Evolutionary conservation across 2,888 invertebrate genomes (phyloP).

Genomic region (Liopterus haemorrhoidalis): DNA sequence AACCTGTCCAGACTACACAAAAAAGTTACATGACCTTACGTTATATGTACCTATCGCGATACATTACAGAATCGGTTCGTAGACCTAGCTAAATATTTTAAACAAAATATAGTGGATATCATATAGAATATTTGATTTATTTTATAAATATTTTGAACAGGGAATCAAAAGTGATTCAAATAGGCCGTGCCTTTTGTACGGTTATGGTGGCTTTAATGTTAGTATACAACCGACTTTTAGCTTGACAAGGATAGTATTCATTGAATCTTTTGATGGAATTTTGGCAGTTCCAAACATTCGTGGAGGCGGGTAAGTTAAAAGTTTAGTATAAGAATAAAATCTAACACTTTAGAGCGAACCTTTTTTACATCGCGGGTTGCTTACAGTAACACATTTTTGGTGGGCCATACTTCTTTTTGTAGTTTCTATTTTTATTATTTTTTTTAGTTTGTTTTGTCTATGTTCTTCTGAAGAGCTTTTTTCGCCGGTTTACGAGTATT

Average conservation of each 20-base stretch:
- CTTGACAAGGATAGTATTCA: conserved; percentile 77
- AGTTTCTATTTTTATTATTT: conserved; percentile 22
- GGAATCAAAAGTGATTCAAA: conserved; percentile 60
- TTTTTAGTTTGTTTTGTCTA: conserved; percentile 5
- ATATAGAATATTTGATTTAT: not conserved
- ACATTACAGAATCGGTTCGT: no score
- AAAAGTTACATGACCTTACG: no score
- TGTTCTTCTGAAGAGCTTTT: no score
- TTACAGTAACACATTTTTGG: no score
- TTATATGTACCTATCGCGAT: no score
- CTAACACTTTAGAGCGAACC: no score
- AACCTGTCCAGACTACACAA: no score
- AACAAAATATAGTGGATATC: conserved; percentile 2
- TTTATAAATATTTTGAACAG: conserved; percentile 45
- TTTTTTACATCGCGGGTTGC: no score
- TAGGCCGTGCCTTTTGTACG: conserved; percentile 79
- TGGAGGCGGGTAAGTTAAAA: conserved; percentile 84
- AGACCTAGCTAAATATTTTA: no score
- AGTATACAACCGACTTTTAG: conserved; percentile 87
- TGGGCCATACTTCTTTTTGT: no score
- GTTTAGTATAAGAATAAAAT: no score
- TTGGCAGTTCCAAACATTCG: conserved; percentile 90
- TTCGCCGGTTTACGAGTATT: no score
- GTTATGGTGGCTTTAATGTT: conserved; percentile 96
- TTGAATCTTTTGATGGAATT: conserved; percentile 83